Evolutionary conservation across 1,140 invertebrate genomes (phyloP).

Genomic region (Choristoneura fumiferana): DNA sequence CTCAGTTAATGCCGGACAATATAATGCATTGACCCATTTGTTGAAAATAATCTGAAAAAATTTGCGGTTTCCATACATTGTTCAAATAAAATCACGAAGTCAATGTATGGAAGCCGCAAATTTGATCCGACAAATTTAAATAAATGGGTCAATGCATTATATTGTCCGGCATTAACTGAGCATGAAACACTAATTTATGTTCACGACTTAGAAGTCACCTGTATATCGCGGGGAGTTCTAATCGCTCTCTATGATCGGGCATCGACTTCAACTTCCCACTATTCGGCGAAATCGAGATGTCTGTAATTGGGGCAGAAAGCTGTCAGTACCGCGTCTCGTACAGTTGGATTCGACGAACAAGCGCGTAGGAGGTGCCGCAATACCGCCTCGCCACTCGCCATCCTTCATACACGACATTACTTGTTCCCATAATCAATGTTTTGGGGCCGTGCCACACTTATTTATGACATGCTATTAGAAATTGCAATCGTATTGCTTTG

Average conservation of each 20-base stretch:
- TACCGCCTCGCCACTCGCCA: constrained; percentile 52
- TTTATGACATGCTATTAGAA: constrained; percentile 67
- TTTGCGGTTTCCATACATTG: too few species aligned
- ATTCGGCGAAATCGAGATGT: constrained; percentile 17
- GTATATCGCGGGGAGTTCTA: neutral
- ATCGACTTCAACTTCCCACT: constrained; percentile 3
- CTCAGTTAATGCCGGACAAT: too few species aligned
- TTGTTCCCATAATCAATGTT: constrained; percentile 73
- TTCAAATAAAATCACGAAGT: too few species aligned
- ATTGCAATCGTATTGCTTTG: constrained; percentile 51
- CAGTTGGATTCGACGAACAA: constrained; percentile 66
- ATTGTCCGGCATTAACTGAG: too few species aligned
- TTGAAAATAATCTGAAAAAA: too few species aligned
- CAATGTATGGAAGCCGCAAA: too few species aligned
- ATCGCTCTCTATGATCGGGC: constrained; percentile 9
- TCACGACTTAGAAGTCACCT: too few species aligned
- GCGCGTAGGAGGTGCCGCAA: constrained; percentile 57
- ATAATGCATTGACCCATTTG: too few species aligned
- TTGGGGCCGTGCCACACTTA: constrained; percentile 69
- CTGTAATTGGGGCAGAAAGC: constrained; percentile 63
- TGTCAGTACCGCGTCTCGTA: constrained; percentile 46
- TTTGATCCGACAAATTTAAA: too few species aligned
- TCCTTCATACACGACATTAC: constrained; percentile 71
- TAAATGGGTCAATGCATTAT: too few species aligned
- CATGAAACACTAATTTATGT: too few species aligned